These are phyloP conservation scores for Silurus glanis DNA, from an alignment of 2,113 vertebrate genomes.

Conservation along the genomic window DNA sequence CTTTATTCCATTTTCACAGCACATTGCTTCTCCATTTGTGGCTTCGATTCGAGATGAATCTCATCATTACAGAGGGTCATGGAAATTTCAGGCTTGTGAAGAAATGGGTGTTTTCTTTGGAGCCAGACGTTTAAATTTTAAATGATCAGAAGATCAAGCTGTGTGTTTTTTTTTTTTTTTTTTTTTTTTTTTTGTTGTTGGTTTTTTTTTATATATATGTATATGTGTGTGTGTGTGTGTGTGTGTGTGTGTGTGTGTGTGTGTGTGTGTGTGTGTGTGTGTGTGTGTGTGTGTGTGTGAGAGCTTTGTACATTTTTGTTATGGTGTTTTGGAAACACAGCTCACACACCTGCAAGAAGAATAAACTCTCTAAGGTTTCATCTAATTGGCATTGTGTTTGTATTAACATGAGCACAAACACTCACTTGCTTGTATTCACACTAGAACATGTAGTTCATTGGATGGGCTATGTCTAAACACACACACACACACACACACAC, in stretches of 20 bases:
- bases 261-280: not conserved
- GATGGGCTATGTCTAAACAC: not conserved
- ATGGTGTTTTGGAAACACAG: slow-evolving; percentile 9
- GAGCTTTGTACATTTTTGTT: not conserved
- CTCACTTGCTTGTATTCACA: not conserved
- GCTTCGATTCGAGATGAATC: slow-evolving; percentile 24
- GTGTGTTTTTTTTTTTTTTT: too few relatives aligned
- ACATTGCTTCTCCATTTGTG: slow-evolving; percentile 30
- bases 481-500: not conserved
- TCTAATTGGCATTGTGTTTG: not conserved
- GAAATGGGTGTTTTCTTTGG: slow-evolving; percentile 12
- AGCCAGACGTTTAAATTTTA: slow-evolving; percentile 29
- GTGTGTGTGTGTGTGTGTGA: too few relatives aligned
- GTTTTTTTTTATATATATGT: too few relatives aligned
- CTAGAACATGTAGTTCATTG: not conserved
- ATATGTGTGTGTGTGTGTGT: slow-evolving; percentile 24
- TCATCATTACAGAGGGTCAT: slow-evolving; percentile 26
- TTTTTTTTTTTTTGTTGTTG: too few relatives aligned
- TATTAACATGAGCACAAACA: not conserved
- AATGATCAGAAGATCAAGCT: slow-evolving; percentile 18
- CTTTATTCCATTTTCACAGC: slow-evolving; percentile 36
- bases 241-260: not conserved
- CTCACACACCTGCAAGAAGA: not conserved
- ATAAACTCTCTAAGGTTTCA: slow-evolving; percentile 6
- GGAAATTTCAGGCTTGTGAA: slow-evolving; percentile 23